Evolutionary conservation across 1,140 invertebrate genomes (phyloP), one percentile per base, ranked within the genome.

Genomic region (Pantala flavescens): DNA sequence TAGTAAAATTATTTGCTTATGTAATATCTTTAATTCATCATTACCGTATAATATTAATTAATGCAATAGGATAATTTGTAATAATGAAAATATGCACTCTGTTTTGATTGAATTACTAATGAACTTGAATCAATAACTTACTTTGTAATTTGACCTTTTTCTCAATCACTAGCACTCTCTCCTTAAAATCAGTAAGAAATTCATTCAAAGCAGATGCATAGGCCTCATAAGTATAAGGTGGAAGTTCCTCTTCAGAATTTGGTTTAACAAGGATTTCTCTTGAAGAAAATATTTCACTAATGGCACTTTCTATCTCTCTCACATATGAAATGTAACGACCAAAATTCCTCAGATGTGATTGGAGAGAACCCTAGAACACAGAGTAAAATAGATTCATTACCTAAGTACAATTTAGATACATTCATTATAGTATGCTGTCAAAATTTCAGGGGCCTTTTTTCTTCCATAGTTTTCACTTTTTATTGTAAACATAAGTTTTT

Each of bases 131-230:
- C n/a, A 0, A 71, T 70, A 28, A 16, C 74, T 73, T 75, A 81
- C 80, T 78, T 80, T 81, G 81, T 73, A 76, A 72, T 43, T 77
- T 75, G 21, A 82, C 76, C 71, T 77, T 75, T 42, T 78, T 76
- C 77, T 81, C 81, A 23, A 81, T 72, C 12, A 78, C 73, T 14
- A 76, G 73, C 43, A 82, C 49, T 24, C 77, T 70, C 23, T 76
- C 73, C 71, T 78, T 79, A 23, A 81, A 73, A 12, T 78, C 77
- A 14, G 73, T 43, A 0, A 80, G 43, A 73, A 82, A 78, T 36
- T 77, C 78, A 71, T 78, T 76, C 2, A 80, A 19, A 14, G 75
- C 77, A 71, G 71, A 63, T 42, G 74, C 70, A 43, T 80, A 80
- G 24, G 77, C 75, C 49, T 75, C 70, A 70, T 77, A 80, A 12